Evolutionary conservation across 2,113 vertebrate genomes (phyloP).

Genomic region (Cairina moschata): DNA sequence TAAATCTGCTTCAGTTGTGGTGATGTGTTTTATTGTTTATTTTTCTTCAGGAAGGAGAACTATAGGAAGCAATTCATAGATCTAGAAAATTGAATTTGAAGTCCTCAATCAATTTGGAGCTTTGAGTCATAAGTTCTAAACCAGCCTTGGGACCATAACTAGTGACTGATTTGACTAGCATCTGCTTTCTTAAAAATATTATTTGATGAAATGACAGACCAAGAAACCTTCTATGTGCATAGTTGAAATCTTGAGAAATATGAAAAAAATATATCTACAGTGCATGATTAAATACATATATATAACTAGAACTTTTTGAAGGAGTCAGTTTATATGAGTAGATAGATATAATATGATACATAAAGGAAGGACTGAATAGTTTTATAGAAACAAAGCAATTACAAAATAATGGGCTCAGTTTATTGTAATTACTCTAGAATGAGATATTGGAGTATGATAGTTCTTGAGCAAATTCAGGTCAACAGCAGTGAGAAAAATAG

Average conservation of each 20-base stretch:
- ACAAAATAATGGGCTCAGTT: neutral
- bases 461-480: neutral
- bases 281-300: too few species aligned
- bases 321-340: neutral
- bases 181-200: neutral
- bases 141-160: neutral
- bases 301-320: neutral
- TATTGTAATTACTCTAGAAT: neutral
- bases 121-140: neutral
- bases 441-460: neutral
- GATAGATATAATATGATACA: neutral
- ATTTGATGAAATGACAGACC: neutral
- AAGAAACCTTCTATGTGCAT: neutral
- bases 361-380: neutral
- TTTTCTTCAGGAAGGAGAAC: neutral
- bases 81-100: neutral
- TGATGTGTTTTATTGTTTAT: neutral
- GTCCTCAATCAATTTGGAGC: neutral
- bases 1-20: neutral
- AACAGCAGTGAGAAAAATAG: neutral
- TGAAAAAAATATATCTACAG: neutral
- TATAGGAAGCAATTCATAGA: neutral
- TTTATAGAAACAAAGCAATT: neutral
- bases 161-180: neutral
- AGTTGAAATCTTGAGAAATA: neutral